Percentiles rank a stretch among this genome's conserved stretches.
phyloP scores from a whole-genome alignment of 2,888 invertebrate species.

The Philonicus albiceps region DNA sequence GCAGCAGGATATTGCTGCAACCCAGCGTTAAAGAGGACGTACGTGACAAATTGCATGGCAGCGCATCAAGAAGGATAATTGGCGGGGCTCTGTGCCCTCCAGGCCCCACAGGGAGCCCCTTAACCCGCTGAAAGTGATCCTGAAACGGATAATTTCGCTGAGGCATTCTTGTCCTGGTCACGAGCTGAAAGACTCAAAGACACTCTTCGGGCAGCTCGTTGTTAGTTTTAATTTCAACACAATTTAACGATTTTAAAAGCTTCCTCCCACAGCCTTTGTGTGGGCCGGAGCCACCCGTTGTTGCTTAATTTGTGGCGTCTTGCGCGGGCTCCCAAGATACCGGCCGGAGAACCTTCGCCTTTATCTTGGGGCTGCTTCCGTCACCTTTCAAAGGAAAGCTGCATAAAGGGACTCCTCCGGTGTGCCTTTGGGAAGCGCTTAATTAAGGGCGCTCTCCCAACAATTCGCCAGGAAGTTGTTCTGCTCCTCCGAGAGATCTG shows the following conservation, averaged over 20 bases:
- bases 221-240: constrained; percentile 42
- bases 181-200: constrained; percentile 1
- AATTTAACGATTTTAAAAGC: constrained; percentile 48
- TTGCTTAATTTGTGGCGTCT: constrained; percentile 18
- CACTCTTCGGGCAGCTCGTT: background rate
- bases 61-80: constrained; percentile 56
- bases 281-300: background rate
- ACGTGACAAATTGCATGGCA: constrained; percentile 64
- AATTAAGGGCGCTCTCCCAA: constrained; percentile 15
- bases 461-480: constrained; percentile 35
- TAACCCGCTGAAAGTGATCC: constrained; percentile 36
- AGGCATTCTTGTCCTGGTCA: constrained; percentile 14
- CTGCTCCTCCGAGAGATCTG: background rate
- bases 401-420: background rate
- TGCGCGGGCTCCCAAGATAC: background rate
- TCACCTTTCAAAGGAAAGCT: background rate
- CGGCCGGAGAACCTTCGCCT: background rate
- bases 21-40: constrained; percentile 54
- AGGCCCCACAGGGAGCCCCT: background rate
- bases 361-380: constrained; percentile 31
- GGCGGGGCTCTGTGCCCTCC: constrained; percentile 24
- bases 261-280: constrained; percentile 27
- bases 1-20: constrained; percentile 32
- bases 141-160: constrained; percentile 9
- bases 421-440: constrained; percentile 22